Evolutionary conservation across 2,888 invertebrate species (phyloP), one percentile per base, ranked within the genome.

Genomic region (Cyclophora punctaria): DNA sequence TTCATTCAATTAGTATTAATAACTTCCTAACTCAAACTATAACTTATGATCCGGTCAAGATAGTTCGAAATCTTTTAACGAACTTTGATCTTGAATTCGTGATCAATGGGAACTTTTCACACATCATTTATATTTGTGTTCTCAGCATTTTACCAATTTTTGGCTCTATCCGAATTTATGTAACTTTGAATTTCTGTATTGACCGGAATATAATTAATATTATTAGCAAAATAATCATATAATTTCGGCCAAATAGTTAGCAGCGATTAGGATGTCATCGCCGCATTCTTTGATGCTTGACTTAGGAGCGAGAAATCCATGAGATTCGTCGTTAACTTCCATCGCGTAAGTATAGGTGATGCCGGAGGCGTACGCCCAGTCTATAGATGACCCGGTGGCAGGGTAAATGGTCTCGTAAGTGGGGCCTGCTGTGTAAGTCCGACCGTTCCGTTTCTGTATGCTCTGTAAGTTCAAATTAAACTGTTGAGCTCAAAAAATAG

Each of bases 281-380:
- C 71, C 76, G 0, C 60, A 59, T 1, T 48, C 46, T 56, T 67
- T 58, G 0, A 76, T 76, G 4, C 63, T 43, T 0, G 57, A 42
- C 2, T 68, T 51, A 2, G 73, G 67, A n/a, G 70, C 4, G 3
- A 75, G 48, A 53, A 73, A 75, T 0, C 74, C 78, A 7, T 66
- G 7, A 2, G 67, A 69, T 0, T 48, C 53, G 52, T 73, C 69
- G 2, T 67, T 58, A 1, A 64, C 56, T 50, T 75, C 71, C 3
- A 77, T 62, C 5, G 55, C 67, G 45, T 60, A 74, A 3, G 66
- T 48, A 35, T 66, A 59, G 3, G 50, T 41, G 1, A 72, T 49
- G 0, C 76, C 75, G 2, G 53, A 37, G 0, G 62, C 44, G 48
- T 75, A 73, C 2, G 56, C 52, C 73, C 72, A 77, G 52, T 78